Conservation (phyloP, 2,888 invertebrate genomes). For the Papilio demoleus region DNA sequence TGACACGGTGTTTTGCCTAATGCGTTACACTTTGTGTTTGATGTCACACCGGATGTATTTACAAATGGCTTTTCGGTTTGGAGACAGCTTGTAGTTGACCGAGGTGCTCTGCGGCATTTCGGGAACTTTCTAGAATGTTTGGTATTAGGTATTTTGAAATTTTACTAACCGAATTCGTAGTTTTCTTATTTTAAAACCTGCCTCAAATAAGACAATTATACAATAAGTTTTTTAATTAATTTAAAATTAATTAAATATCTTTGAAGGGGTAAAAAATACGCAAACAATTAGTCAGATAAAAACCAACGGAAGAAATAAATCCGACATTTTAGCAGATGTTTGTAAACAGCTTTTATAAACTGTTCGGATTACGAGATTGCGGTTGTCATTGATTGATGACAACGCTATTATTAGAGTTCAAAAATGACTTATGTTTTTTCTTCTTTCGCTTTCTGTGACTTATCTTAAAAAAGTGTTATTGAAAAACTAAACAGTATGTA, state of each 20-base stretch:
- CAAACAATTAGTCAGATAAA: no score
- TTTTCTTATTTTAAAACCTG: no score
- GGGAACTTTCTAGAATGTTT: neutral
- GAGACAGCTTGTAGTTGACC: neutral
- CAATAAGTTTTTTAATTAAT: no score
- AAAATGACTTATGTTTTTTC: neutral
- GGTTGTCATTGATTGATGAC: slow-evolving; percentile 8
- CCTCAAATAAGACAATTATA: no score
- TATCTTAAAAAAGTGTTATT: no score
- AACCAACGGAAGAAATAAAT: no score
- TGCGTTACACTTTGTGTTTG: slow-evolving; percentile 41
- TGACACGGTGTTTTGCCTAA: slow-evolving; percentile 33
- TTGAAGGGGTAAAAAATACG: no score
- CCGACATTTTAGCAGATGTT: neutral
- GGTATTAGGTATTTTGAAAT: neutral
- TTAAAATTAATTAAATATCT: no score
- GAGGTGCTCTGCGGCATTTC: neutral
- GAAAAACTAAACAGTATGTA: no score
- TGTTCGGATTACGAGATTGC: neutral
- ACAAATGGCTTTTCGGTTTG: slow-evolving; percentile 40
- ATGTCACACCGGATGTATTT: slow-evolving; percentile 39
- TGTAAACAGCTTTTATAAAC: slow-evolving; percentile 3
- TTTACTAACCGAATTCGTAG: neutral
- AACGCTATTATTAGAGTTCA: neutral
- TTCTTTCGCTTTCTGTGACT: neutral